Percentiles rank a stretch among this genome's conserved stretches.
These are phyloP conservation scores for Danio albolineatus DNA, from an alignment of 2,797 vertebrate species.

Conservation along the genomic window DNA sequence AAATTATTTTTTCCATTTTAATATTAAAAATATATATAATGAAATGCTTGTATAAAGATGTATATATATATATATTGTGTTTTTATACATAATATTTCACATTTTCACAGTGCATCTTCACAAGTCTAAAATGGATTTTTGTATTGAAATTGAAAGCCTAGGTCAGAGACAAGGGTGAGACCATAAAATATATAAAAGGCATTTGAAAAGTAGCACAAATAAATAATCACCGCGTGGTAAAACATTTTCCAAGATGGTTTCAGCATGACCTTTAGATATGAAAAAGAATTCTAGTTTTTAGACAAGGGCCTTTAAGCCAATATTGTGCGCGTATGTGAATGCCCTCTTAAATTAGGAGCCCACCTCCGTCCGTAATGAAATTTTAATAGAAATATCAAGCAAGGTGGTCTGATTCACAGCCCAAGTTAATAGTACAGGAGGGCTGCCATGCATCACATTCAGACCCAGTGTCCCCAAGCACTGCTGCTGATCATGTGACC, in stretches of 20 bases:
- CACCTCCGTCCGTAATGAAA: slow-evolving; percentile 42
- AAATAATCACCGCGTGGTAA: not conserved
- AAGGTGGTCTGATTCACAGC: slow-evolving; percentile 36
- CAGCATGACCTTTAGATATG: slow-evolving; percentile 11
- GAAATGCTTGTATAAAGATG: no score
- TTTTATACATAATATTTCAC: not conserved
- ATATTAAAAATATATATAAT: no score
- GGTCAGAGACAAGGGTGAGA: not conserved
- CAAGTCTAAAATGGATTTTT: not conserved
- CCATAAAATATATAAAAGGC: not conserved
- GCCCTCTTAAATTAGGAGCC: slow-evolving; percentile 38
- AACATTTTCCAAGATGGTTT: not conserved
- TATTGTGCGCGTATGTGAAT: slow-evolving; percentile 20
- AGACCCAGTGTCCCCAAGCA: slow-evolving; percentile 12
- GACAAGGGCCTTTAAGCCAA: slow-evolving; percentile 18
- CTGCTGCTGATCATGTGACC: slow-evolving; percentile 39
- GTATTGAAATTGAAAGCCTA: not conserved
- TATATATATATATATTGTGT: no score
- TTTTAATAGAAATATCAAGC: slow-evolving; percentile 49
- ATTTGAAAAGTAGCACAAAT: not conserved
- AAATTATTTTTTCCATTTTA: not conserved
- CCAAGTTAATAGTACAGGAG: slow-evolving; percentile 32
- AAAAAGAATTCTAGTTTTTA: slow-evolving; percentile 14
- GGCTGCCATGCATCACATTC: slow-evolving; percentile 44
- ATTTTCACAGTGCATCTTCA: not conserved